A percentile compares a stretch with the other conserved stretches of the same genome.
phyloP scores from a whole-genome alignment of 2,888 invertebrate genomes.

The Cremastinae sp. region DNA sequence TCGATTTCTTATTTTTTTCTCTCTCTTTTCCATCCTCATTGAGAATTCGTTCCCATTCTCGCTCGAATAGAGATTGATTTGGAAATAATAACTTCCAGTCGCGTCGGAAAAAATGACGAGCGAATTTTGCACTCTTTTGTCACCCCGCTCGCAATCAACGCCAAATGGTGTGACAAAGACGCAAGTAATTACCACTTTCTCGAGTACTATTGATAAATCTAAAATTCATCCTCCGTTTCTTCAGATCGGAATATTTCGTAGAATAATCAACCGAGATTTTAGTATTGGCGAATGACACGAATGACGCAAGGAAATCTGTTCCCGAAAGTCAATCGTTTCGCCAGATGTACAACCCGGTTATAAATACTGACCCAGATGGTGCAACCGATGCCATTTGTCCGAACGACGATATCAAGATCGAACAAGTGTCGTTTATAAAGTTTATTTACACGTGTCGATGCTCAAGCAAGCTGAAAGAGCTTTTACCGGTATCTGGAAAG shows the following conservation, averaged over 20 bases:
- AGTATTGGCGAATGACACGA: conserved; percentile 52
- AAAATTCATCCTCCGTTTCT: too few species aligned
- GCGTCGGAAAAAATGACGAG: not conserved
- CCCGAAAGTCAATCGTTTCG: conserved; percentile 37
- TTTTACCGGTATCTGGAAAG: conserved; percentile 38
- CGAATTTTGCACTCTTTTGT: conserved; percentile 12
- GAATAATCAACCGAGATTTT: conserved; percentile 49
- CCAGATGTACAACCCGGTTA: conserved; percentile 53
- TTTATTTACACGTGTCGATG: not conserved
- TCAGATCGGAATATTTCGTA: conserved; percentile 42
- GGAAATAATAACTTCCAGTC: conserved; percentile 24
- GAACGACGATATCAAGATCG: conserved; percentile 29
- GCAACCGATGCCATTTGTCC: conserved; percentile 9
- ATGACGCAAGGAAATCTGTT: conserved; percentile 47
- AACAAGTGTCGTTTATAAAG: not conserved
- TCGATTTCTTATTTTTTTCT: conserved; percentile 27
- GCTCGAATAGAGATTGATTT: conserved; percentile 28
- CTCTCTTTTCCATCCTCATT: conserved; percentile 19
- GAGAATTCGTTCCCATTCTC: conserved; percentile 12
- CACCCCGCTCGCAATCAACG: not conserved
- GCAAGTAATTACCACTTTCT: not conserved
- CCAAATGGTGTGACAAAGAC: conserved; percentile 2
- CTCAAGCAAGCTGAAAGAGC: conserved; percentile 7
- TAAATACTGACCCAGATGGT: conserved; percentile 38
- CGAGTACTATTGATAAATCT: conserved; percentile 7